Conservation (phyloP, 2,888 invertebrate genomes). For the Caenorhabditis sulstoni region DNA sequence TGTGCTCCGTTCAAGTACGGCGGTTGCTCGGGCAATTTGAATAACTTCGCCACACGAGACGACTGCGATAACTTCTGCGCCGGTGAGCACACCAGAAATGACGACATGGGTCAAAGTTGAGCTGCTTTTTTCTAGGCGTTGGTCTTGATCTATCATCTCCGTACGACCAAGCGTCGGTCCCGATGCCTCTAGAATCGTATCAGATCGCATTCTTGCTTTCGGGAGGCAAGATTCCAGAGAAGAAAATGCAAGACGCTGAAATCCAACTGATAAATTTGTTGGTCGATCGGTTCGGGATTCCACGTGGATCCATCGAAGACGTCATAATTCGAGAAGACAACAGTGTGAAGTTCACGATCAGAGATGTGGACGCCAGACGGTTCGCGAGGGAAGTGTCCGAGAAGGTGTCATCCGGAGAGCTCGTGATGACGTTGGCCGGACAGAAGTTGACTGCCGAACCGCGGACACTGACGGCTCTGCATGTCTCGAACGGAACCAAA, state of each 20-base stretch:
- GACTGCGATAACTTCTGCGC: conserved; percentile 73
- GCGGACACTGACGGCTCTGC: conserved; percentile 65
- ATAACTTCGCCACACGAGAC: conserved; percentile 72
- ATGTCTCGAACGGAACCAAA: conserved; percentile 42
- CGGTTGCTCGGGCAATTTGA: conserved; percentile 77
- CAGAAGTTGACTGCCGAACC: conserved; percentile 68
- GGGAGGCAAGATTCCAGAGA: conserved; percentile 63
- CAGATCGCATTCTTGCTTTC: conserved; percentile 72
- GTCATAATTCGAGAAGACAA: conserved; percentile 71
- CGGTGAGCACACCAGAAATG: conserved; percentile 16
- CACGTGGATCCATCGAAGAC: conserved; percentile 61
- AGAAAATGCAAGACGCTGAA: conserved; percentile 63
- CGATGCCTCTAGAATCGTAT: conserved; percentile 60
- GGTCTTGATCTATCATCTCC: conserved; percentile 66
- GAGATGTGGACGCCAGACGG: conserved; percentile 67
- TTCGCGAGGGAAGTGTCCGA: conserved; percentile 70
- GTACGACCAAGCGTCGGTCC: conserved; percentile 60
- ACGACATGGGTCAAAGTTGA: not conserved
- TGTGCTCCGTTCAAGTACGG: conserved; percentile 73
- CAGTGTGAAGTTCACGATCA: conserved; percentile 69
- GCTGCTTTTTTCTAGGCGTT: conserved; percentile 61
- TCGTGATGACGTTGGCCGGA: conserved; percentile 61
- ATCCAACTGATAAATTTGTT: conserved; percentile 44
- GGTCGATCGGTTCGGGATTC: conserved; percentile 55
- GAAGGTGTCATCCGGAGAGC: conserved; percentile 64